Percentiles rank a stretch among this genome's conserved stretches.
Conservation (phyloP, 2,113 vertebrate genomes). For the Upupa epops region DNA sequence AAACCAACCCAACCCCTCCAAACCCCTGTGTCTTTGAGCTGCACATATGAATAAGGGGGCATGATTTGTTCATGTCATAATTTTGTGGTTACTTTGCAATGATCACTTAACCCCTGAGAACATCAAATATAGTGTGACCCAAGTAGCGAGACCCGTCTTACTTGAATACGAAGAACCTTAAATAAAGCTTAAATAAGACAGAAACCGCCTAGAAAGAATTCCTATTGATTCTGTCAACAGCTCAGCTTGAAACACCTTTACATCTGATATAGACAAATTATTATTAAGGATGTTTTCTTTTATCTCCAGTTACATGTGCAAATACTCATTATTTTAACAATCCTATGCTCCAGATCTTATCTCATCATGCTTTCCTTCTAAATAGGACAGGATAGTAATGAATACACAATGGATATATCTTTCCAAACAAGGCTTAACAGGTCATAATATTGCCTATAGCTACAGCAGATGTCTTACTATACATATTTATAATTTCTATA, state of each 20-base stretch:
- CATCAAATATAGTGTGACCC: background rate
- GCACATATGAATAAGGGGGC: background rate
- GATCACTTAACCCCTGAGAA: background rate
- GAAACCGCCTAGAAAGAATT: background rate
- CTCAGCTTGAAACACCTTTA: background rate
- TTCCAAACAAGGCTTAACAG: background rate
- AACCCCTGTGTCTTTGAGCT: background rate
- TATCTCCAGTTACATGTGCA: background rate
- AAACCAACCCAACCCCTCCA: no score
- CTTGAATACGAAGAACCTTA: background rate
- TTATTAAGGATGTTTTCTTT: background rate
- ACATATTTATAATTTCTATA: background rate
- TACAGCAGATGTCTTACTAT: background rate
- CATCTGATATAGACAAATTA: background rate
- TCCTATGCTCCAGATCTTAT: background rate
- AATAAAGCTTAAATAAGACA: background rate
- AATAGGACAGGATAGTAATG: background rate
- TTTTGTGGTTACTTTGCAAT: background rate
- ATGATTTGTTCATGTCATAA: background rate
- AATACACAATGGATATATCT: background rate
- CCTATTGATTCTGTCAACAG: background rate
- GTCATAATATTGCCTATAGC: background rate
- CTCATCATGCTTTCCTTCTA: background rate
- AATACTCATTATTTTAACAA: background rate
- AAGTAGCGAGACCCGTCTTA: background rate